These are phyloP conservation scores for Autographa gamma DNA, from an alignment of 2,888 invertebrate species.

Conservation along the genomic window DNA sequence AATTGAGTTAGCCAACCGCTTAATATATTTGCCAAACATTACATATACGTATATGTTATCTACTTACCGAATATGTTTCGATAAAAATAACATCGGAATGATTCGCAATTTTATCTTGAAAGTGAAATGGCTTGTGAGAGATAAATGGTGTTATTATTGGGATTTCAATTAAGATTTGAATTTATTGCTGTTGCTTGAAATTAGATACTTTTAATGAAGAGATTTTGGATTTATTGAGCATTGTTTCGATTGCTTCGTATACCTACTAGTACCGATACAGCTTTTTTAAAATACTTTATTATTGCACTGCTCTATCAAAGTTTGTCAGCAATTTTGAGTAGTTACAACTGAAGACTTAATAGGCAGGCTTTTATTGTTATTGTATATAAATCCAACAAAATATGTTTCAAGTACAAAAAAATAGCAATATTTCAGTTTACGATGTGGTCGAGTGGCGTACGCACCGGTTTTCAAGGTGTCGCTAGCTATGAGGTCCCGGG, in stretches of 20 bases:
- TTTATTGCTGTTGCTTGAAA: conserved; percentile 13
- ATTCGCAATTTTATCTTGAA: conserved; percentile 47
- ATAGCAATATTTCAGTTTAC: no score
- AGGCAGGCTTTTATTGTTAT: no score
- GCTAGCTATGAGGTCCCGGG: no score
- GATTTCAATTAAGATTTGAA: conserved; percentile 43
- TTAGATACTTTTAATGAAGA: neutral
- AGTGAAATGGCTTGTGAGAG: conserved; percentile 37
- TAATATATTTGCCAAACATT: conserved; percentile 81
- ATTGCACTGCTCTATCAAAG: no score
- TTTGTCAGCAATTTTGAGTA: no score
- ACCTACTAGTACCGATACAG: no score
- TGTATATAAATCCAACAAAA: no score
- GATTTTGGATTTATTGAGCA: neutral
- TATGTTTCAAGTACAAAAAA: neutral
- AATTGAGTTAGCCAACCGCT: conserved; percentile 79
- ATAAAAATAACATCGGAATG: conserved; percentile 45
- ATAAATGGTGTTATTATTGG: conserved; percentile 35
- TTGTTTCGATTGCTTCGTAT: neutral
- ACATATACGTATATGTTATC: conserved; percentile 35
- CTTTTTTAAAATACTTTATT: no score
- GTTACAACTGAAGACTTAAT: no score
- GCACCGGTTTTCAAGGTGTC: no score
- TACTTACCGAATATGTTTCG: conserved; percentile 24
- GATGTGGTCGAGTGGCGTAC: no score